A percentile compares a stretch with the other conserved stretches of the same genome.
Conservation (phyloP, 2,113 vertebrate species). For the Caretta caretta region DNA sequence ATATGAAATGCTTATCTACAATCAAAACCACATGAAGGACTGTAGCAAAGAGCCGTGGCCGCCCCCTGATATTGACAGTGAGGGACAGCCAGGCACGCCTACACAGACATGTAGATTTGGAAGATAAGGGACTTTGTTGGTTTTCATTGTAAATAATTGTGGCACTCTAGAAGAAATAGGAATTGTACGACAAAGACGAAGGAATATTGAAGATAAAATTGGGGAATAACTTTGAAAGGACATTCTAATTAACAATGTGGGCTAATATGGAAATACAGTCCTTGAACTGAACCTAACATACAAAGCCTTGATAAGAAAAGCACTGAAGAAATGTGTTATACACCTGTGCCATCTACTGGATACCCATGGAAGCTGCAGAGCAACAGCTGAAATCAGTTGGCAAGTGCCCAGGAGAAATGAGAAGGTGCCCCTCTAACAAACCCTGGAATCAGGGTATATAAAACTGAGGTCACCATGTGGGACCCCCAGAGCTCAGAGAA, state of each 20-base stretch:
- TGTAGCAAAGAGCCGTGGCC: too few relatives aligned
- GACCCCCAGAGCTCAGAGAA: background rate
- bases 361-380: background rate
- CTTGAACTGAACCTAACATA: background rate
- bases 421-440: too few relatives aligned
- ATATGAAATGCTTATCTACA: background rate
- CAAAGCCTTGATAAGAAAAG: background rate
- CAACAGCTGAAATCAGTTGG: background rate
- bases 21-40: too few relatives aligned
- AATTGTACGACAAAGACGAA: background rate
- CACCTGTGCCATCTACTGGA: background rate
- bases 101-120: background rate
- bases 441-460: background rate
- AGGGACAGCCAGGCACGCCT: too few relatives aligned
- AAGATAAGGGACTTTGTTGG: background rate
- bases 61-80: too few relatives aligned
- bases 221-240: too few relatives aligned
- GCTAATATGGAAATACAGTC: too few relatives aligned
- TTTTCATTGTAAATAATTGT: background rate
- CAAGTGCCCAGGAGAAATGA: background rate
- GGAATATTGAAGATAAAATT: background rate
- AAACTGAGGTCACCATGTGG: too few relatives aligned
- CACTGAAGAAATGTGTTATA: background rate
- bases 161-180: background rate
- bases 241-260: background rate